These are phyloP conservation scores for Sebastes taczanowskii DNA, from an alignment of 2,797 vertebrate species.

Conservation along the genomic window DNA sequence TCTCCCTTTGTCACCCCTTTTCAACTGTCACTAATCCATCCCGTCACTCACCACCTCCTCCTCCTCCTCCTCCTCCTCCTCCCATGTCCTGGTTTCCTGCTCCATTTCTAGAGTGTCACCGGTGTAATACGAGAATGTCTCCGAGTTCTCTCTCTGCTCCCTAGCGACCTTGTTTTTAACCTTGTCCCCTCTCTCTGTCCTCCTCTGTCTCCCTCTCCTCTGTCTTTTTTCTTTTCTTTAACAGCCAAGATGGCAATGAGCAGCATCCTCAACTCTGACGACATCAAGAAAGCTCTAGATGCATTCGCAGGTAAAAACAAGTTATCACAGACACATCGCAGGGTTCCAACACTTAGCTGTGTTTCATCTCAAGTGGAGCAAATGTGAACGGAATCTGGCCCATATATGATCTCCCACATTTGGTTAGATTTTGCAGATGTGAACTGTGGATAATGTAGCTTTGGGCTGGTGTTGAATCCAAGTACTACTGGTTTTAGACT, in stretches of 20 bases:
- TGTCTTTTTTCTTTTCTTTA: neutral
- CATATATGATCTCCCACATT: neutral
- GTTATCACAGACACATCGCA: neutral
- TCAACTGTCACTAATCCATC: slow-evolving; percentile 33
- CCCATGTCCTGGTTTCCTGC: slow-evolving; percentile 63
- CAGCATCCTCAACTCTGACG: slow-evolving; percentile 90
- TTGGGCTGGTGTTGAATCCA: neutral
- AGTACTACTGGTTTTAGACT: neutral
- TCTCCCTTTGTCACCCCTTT: slow-evolving; percentile 23
- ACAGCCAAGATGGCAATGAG: slow-evolving; percentile 91
- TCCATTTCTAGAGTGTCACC: slow-evolving; percentile 60
- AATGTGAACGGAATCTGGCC: too few relatives aligned
- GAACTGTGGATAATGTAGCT: neutral
- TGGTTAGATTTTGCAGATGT: neutral
- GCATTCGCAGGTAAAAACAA: slow-evolving; percentile 89
- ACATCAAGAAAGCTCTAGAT: slow-evolving; percentile 94
- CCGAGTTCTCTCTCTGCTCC: slow-evolving; percentile 30
- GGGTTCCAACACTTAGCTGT: neutral
- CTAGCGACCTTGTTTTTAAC: slow-evolving; percentile 54
- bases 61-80: slow-evolving; percentile 21
- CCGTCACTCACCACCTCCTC: slow-evolving; percentile 40
- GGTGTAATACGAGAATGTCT: slow-evolving; percentile 61
- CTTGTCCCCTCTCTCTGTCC: slow-evolving; percentile 43
- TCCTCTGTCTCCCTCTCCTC: slow-evolving; percentile 2
- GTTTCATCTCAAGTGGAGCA: too few relatives aligned